phyloP scores from a whole-genome alignment of 2,888 invertebrate genomes.

The Sphaerophoria taeniata region DNA sequence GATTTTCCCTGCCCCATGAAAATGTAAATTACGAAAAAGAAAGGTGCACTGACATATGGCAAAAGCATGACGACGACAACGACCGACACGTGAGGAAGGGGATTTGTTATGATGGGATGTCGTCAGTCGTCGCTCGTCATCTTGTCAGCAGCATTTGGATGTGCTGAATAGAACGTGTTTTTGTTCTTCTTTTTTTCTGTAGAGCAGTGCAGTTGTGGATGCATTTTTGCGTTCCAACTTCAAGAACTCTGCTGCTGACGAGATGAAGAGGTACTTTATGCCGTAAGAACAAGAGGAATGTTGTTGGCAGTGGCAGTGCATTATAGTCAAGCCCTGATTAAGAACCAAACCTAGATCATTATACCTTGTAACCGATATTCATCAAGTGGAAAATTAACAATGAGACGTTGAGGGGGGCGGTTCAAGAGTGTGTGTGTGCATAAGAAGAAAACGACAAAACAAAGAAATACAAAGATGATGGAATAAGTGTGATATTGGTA shows the following conservation, averaged over 20 bases:
- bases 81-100: not conserved
- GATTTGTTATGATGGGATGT: not conserved
- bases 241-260: conserved; percentile 10
- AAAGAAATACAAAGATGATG: not conserved
- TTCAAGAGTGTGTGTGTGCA: not conserved
- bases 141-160: conserved; percentile 18
- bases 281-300: conserved; percentile 52
- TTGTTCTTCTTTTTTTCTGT: conserved; percentile 67
- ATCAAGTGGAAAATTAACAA: conserved; percentile 70
- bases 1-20: conserved; percentile 71
- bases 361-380: conserved; percentile 72
- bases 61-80: conserved; percentile 2
- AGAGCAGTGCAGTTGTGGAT: conserved; percentile 45
- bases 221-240: conserved; percentile 37
- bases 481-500: conserved; percentile 39
- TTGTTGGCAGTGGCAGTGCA: conserved; percentile 32
- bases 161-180: conserved; percentile 41
- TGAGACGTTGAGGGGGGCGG: conserved; percentile 36
- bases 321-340: conserved; percentile 72
- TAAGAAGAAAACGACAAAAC: conserved; percentile 3
- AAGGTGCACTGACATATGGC: conserved; percentile 72
- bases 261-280: conserved; percentile 17
- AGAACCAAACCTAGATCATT: conserved; percentile 72
- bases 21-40: conserved; percentile 68
- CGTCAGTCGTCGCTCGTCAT: conserved; percentile 16